phyloP scores from a whole-genome alignment of 1,140 invertebrate genomes.

The Drosophila subpulchrella region DNA sequence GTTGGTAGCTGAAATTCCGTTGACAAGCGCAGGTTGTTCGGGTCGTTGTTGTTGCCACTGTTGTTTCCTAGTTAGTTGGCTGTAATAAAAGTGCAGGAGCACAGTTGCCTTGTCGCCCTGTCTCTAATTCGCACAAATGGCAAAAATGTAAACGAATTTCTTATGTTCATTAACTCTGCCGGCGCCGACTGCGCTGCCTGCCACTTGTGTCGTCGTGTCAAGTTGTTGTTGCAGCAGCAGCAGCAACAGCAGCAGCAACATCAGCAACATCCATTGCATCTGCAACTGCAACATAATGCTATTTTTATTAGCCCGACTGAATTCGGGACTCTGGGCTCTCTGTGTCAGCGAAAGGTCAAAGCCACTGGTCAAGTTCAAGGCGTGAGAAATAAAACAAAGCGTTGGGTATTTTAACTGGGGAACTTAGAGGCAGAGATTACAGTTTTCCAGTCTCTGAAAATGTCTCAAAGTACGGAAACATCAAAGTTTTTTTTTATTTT shows the following conservation, averaged over 20 bases:
- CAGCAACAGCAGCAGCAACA: slow-evolving; percentile 10
- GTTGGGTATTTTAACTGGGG: background rate
- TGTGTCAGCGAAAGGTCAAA: slow-evolving; percentile 42
- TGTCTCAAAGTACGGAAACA: too few relatives aligned
- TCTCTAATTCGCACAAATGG: slow-evolving; percentile 77
- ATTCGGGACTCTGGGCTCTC: slow-evolving; percentile 1
- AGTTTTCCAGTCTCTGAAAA: background rate
- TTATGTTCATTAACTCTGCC: slow-evolving; percentile 66
- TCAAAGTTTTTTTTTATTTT: too few relatives aligned
- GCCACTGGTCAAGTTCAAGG: slow-evolving; percentile 48
- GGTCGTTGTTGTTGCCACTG: slow-evolving; percentile 24
- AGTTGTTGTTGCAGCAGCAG: slow-evolving; percentile 21
- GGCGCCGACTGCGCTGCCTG: slow-evolving; percentile 1
- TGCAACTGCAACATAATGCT: slow-evolving; percentile 64
- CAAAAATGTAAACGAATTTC: slow-evolving; percentile 77
- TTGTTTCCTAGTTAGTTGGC: slow-evolving; percentile 23
- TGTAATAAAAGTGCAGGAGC: slow-evolving; percentile 55
- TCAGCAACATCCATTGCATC: slow-evolving; percentile 12
- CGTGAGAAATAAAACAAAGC: slow-evolving; percentile 49
- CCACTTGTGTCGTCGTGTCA: slow-evolving; percentile 49
- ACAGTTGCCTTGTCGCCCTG: slow-evolving; percentile 36
- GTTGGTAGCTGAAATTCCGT: slow-evolving; percentile 54
- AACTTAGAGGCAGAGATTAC: background rate
- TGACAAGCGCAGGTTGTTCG: slow-evolving; percentile 56
- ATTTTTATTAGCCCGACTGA: slow-evolving; percentile 69